Conservation (phyloP, 30 jellyfish, hydroid and myxozoan genomes). For the Phacellophora camtschatica region DNA sequence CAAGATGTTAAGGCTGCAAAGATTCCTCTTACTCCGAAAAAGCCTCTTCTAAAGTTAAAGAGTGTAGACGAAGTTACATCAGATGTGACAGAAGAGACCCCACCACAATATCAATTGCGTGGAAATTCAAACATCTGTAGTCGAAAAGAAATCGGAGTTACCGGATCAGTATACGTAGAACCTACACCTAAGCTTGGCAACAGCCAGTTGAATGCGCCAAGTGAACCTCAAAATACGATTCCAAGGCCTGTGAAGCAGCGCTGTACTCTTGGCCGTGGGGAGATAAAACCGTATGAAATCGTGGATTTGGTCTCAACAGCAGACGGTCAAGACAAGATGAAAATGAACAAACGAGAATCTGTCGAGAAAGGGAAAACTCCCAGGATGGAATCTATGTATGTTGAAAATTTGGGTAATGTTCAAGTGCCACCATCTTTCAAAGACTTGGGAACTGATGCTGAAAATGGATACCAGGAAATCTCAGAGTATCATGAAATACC, state of each 20-base stretch:
- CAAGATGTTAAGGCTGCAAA: too few species aligned
- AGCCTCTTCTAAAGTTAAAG: background rate
- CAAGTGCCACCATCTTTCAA: background rate
- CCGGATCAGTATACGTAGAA: slow-evolving; percentile 39
- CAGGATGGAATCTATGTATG: slow-evolving; percentile 66
- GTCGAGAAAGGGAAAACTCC: background rate
- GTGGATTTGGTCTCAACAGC: slow-evolving; percentile 16
- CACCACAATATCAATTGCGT: too few species aligned
- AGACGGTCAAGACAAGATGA: background rate
- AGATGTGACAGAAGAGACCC: background rate
- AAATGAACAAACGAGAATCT: background rate
- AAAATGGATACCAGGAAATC: slow-evolving; percentile 32
- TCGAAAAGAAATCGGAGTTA: too few species aligned
- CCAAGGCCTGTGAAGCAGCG: slow-evolving; percentile 35
- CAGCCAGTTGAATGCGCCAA: background rate
- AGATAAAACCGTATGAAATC: slow-evolving; percentile 50
- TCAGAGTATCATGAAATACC: slow-evolving; percentile 12
- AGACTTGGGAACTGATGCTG: background rate
- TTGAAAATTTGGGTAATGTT: background rate
- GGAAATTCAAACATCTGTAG: too few species aligned
- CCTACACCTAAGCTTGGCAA: background rate
- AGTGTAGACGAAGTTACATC: background rate
- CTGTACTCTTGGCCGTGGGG: slow-evolving; percentile 70
- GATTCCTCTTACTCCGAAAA: background rate
- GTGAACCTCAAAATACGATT: background rate